phyloP scores from a whole-genome alignment of 1,140 invertebrate species.

The Eufriesea mexicana region DNA sequence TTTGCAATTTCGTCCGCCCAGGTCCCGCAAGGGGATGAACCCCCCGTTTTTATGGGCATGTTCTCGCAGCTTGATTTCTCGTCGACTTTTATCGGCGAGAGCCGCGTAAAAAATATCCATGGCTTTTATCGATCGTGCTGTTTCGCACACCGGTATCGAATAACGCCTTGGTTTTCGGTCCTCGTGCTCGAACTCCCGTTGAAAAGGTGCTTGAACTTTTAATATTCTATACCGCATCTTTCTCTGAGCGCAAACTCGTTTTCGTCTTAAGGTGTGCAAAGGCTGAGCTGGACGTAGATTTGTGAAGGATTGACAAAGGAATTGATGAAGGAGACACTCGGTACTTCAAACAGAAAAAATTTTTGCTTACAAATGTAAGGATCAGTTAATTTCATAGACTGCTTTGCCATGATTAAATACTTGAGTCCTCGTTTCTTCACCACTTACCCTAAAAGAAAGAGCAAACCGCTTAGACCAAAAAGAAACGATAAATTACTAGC shows the following conservation, averaged over 20 bases:
- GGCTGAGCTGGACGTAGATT: not conserved
- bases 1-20: no score
- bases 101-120: not conserved
- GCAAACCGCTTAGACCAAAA: no score
- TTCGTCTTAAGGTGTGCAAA: not conserved
- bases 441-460: not conserved
- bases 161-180: not conserved
- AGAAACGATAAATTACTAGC: no score
- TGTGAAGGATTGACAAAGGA: no score
- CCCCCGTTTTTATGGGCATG: not conserved
- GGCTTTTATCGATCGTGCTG: not conserved
- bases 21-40: not conserved
- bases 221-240: not conserved
- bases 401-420: no score
- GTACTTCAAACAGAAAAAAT: not conserved
- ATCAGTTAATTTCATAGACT: not conserved
- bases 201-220: conserved; percentile 29
- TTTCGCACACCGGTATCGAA: not conserved
- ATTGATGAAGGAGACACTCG: no score
- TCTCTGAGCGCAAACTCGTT: conserved; percentile 8
- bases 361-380: not conserved
- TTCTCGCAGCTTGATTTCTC: not conserved
- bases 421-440: not conserved
- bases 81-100: not conserved
- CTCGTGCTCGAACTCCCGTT: not conserved